phyloP scores from a whole-genome alignment of 2,113 vertebrate species.

The Oreochromis spilurus region DNA sequence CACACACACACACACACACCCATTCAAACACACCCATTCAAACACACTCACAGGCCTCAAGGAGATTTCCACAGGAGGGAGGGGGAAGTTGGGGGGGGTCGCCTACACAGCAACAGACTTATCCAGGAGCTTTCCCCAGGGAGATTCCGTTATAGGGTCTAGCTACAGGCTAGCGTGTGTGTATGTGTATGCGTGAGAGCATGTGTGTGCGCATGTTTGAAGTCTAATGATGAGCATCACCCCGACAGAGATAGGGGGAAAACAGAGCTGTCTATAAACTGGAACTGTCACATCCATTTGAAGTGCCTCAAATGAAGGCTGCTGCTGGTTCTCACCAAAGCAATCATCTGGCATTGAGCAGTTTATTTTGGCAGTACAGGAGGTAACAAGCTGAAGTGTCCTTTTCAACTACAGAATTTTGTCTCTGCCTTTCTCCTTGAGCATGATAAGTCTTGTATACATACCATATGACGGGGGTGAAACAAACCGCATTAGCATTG shows the following conservation, averaged over 20 bases:
- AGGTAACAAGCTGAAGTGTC: conserved; percentile 27
- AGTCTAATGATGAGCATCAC: conserved; percentile 60
- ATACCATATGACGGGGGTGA: background rate
- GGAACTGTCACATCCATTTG: conserved; percentile 66
- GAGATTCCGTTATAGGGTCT: conserved; percentile 55
- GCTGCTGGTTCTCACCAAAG: conserved; percentile 39
- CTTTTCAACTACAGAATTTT: conserved; percentile 33
- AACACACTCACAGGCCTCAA: conserved; percentile 13
- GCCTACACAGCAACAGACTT: conserved; percentile 51
- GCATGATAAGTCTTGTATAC: conserved; percentile 9
- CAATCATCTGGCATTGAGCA: conserved; percentile 47
- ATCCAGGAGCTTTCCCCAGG: conserved; percentile 45
- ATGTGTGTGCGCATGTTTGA: conserved; percentile 22
- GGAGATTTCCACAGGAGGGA: conserved; percentile 27
- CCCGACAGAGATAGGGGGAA: conserved; percentile 61
- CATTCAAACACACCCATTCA: background rate
- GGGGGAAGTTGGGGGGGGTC: background rate
- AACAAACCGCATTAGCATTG: conserved; percentile 26
- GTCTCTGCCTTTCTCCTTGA: conserved; percentile 18
- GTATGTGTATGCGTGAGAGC: background rate
- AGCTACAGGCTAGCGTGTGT: conserved; percentile 32
- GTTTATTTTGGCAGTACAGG: conserved; percentile 43
- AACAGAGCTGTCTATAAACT: conserved; percentile 64
- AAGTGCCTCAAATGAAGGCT: conserved; percentile 47
- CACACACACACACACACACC: background rate